phyloP scores from a whole-genome alignment of 2,113 vertebrate species.

The Rhizomys pruinosus region DNA sequence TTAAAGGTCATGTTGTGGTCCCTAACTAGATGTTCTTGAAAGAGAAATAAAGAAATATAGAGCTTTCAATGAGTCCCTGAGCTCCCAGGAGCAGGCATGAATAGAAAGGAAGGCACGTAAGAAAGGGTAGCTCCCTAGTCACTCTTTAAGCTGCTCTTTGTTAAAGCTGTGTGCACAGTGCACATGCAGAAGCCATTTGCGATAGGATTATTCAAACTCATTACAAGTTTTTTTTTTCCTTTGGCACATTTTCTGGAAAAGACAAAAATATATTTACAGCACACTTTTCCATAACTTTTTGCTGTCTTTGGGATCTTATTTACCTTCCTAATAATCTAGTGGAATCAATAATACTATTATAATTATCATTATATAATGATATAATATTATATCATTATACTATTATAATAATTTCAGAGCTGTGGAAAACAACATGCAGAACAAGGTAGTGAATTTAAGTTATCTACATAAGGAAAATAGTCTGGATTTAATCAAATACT shows the following conservation, averaged over 20 bases:
- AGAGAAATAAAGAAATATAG: neutral
- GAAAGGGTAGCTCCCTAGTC: neutral
- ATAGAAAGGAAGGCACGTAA: neutral
- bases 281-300: no score
- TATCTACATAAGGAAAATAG: neutral
- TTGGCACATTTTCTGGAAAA: neutral
- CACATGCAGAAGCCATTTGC: neutral
- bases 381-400: no score
- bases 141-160: neutral
- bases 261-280: no score
- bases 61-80: neutral
- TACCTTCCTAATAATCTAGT: neutral
- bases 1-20: neutral
- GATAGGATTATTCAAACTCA: neutral
- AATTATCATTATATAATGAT: conserved; percentile 24
- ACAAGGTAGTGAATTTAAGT: conserved; percentile 15
- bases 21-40: neutral
- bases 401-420: no score
- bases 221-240: neutral
- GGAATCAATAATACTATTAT: neutral
- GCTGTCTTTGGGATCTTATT: no score
- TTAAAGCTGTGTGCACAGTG: neutral
- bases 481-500: conserved; percentile 21
- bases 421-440: neutral
- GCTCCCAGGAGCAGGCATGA: neutral